A percentile compares a stretch with the other conserved stretches of the same genome.
Conservation (phyloP, 2,113 vertebrate genomes). For the Willisornis vidua region DNA sequence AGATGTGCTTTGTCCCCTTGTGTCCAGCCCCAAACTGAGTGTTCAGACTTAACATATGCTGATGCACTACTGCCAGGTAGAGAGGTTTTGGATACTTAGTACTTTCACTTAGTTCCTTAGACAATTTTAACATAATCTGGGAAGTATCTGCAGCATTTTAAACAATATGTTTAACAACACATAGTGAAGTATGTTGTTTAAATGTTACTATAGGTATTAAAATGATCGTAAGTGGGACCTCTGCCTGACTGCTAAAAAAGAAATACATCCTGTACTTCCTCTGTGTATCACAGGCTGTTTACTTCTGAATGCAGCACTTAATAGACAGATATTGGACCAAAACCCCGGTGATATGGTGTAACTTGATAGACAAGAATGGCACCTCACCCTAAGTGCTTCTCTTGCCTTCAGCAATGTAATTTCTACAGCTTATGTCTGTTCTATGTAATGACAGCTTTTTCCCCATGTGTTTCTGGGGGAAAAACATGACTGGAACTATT, state of each 20-base stretch:
- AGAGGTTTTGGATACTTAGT: background rate
- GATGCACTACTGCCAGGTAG: background rate
- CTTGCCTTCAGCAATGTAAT: background rate
- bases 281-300: background rate
- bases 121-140: background rate
- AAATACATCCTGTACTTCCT: background rate
- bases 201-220: background rate
- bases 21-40: background rate
- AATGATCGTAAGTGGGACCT: background rate
- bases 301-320: background rate
- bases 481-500: background rate
- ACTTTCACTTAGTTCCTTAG: background rate
- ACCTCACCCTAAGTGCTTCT: background rate
- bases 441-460: background rate
- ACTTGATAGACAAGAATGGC: background rate
- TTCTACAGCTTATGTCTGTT: background rate
- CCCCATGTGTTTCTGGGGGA: background rate
- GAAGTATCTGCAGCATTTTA: background rate
- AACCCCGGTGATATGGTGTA: rapidly evolving
- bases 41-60: background rate
- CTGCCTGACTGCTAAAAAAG: background rate
- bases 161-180: background rate
- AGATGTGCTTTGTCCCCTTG: background rate
- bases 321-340: background rate
- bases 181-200: background rate